Evolutionary conservation across 2,113 vertebrate species (phyloP), one percentile per base, ranked within the genome.

Genomic region (Orthonyx spaldingii): DNA sequence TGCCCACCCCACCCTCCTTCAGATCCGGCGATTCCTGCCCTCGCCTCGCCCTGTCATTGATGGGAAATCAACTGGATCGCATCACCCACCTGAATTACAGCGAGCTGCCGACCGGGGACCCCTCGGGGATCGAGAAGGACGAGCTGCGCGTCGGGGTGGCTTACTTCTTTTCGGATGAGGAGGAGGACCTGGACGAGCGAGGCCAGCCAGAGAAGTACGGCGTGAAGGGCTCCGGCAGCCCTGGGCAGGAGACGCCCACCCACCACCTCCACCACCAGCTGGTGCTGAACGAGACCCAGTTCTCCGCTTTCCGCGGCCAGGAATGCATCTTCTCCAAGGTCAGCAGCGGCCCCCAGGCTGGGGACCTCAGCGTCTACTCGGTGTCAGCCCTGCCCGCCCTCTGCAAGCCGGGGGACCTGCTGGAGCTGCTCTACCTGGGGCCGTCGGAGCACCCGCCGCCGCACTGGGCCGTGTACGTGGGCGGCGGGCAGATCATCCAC

Each of bases 1-100:
- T 86, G 63, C 64, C 46, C 92, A 94, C 96, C 87, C 81, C 94
- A 90, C 96, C 96, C 93, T 69, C 77, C 75, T 68, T 89, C 97
- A 98, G 98, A 98, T 98, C 98, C 98, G 97, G 98, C 98, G 97
- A 97, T 98, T 98, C 98, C 98, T 98, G 98, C 98, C 98, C 98
- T 98, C 98, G 97, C 98, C 97, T 98, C 98, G 98, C 98, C 98
- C 97, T 98, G 98, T 99, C 99, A 99, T 99, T 99, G 99, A 99
- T 99, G 99, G 99, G 99, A 98, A 99, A 99, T 98, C 99, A 99
- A 99, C 99, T 99, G 98, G 99, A 99, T 98, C 99, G 99, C 98
- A 99, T 99, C 98, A 99, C 99, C 97, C 99, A 99, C 98, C 99
- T 99, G 98, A 99, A 98, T 98, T 99, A 99, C 98, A 99, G 99